Conservation (phyloP, 2,888 invertebrate species). For the Lithophane ornitopus region DNA sequence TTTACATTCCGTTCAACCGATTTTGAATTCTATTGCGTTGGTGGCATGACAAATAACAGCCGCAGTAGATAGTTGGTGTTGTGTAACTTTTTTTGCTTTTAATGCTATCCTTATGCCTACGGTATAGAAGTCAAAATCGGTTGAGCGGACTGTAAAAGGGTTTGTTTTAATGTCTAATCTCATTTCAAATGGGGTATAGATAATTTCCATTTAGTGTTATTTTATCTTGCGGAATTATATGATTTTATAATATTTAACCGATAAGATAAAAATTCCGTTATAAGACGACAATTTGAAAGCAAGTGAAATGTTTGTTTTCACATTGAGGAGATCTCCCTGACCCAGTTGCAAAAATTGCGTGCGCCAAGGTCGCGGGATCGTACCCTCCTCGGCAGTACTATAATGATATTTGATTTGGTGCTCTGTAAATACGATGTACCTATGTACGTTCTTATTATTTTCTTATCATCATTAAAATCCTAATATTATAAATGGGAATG, state of each 20-base stretch:
- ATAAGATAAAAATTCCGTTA: constrained; percentile 43
- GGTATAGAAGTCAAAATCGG: no score
- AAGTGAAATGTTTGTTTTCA: constrained; percentile 49
- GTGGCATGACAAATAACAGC: no score
- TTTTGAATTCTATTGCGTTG: no score
- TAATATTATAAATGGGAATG: neutral
- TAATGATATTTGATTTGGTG: constrained; percentile 1
- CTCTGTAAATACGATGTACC: neutral
- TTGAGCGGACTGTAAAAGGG: no score
- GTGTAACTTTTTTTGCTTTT: no score
- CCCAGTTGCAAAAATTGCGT: constrained; percentile 61
- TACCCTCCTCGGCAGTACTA: constrained; percentile 25
- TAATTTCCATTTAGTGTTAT: neutral
- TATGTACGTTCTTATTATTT: neutral
- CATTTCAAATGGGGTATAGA: no score
- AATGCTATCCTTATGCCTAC: no score
- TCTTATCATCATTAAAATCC: neutral
- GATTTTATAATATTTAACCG: constrained; percentile 32
- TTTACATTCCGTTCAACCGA: no score
- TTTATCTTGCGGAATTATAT: constrained; percentile 40
- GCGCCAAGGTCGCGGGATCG: constrained; percentile 45
- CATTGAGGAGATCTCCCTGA: constrained; percentile 46
- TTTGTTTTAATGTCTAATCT: no score
- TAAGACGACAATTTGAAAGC: constrained; percentile 26
- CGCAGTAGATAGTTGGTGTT: no score